Evolutionary conservation across 2,888 invertebrate genomes (phyloP), one percentile per base, ranked within the genome.

Genomic region (Junonia oenone): DNA sequence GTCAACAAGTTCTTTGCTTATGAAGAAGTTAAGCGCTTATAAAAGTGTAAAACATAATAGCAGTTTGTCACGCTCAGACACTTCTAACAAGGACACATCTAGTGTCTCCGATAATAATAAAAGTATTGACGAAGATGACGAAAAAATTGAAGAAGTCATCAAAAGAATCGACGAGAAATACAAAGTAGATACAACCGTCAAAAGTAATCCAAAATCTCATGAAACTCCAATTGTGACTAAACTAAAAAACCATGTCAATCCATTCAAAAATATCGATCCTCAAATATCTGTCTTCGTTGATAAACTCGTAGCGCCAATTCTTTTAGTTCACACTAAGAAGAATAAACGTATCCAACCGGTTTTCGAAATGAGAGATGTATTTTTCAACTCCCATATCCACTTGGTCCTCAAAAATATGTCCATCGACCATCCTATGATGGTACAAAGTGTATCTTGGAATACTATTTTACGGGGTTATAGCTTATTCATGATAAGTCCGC

Each of bases 381-480:
- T 75, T 13, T 90, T 91, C 29, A 81, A 78, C 22, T 35, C 63
- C 0, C 69, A 81, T 40, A 81, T 89, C 27, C 73, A 76, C 14
- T 57, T 68, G 1, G 72, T 68, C 0, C 66, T 92, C 1, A 71
- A 67, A 54, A 79, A 75, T 26, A 74, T 89, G 73, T 64, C 66
- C 0, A 68, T 91, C 0, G 73, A 71, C 3, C 69, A 70, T 0
- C 89, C 92, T 0, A 90, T 85, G 72, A 84, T 87, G 37, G 81
- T 95, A 27, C 96, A 96, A 69, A 91, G 92, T 0, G 93, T 94
- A 51, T 89, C 93, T 0, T 96, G 96, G 95, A 92, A 93, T 0
- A 92, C 93, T 1, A 88, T 95, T 43, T 78, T 93, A 38, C 88
- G 93, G 33, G 93, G 93, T 0, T 90, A 92, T 46, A 93, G 94